Percentiles rank a stretch among this genome's conserved stretches.
These are phyloP conservation scores for Aix galericulata DNA, from an alignment of 2,113 vertebrate genomes.

Conservation along the genomic window DNA sequence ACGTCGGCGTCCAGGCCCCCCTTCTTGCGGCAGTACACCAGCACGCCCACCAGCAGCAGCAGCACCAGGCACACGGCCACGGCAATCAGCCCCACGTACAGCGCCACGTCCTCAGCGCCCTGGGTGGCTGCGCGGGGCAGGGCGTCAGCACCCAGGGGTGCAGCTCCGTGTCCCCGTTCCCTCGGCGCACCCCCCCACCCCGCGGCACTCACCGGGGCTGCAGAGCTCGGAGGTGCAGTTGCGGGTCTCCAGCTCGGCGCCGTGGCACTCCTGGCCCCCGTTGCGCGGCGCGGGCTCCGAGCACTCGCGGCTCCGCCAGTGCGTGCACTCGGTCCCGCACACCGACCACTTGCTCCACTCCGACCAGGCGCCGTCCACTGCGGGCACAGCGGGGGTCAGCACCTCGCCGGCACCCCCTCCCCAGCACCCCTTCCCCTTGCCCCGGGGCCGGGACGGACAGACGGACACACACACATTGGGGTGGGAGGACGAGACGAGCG, in stretches of 20 bases:
- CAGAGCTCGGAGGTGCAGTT: conserved; percentile 97
- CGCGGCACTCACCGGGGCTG: conserved; percentile 86
- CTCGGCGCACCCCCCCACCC: background rate
- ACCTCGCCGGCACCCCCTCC: background rate
- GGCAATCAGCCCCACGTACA: conserved; percentile 93
- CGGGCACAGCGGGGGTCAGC: background rate
- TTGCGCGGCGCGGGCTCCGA: conserved; percentile 92
- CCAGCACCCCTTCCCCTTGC: background rate
- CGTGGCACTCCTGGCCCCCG: conserved; percentile 91
- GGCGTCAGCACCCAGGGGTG: background rate
- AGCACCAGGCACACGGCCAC: conserved; percentile 93
- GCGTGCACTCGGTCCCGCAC: conserved; percentile 91
- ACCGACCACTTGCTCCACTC: conserved; percentile 97
- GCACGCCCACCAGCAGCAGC: conserved; percentile 89
- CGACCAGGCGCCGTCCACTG: conserved; percentile 95
- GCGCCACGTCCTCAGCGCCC: conserved; percentile 89
- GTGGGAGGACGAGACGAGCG: background rate
- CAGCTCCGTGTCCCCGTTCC: accelerated
- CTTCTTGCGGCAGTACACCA: conserved; percentile 94
- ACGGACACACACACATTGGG: conserved; percentile 25
- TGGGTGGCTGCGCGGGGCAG: conserved; percentile 74
- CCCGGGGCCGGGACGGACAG: background rate
- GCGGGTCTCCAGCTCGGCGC: conserved; percentile 89
- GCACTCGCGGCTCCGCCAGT: conserved; percentile 96
- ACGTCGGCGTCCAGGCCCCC: conserved; percentile 94